These are phyloP conservation scores for Lysandra bellargus DNA, from an alignment of 2,888 invertebrate genomes.

Conservation along the genomic window DNA sequence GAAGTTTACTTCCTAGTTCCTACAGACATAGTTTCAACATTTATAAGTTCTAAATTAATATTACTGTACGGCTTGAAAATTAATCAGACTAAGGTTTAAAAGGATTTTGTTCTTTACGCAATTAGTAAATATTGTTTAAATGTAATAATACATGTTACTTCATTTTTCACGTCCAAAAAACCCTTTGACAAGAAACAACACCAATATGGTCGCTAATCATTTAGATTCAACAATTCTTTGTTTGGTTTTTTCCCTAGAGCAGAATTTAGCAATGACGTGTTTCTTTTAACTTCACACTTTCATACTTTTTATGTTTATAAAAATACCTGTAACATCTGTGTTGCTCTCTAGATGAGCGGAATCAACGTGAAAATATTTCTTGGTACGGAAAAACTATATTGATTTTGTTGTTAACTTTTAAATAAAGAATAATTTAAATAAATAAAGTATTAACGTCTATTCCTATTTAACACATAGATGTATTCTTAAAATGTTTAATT, in stretches of 20 bases:
- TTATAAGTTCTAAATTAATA: not conserved
- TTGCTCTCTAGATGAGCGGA: not conserved
- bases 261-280: not conserved
- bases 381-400: not conserved
- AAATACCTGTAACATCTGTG: not conserved
- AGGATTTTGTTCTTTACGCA: no score
- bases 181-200: slow-evolving; percentile 1
- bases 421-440: no score
- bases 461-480: no score
- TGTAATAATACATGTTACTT: not conserved
- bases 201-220: not conserved
- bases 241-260: not conserved
- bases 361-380: not conserved
- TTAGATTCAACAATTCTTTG: not conserved
- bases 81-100: no score
- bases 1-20: not conserved
- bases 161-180: not conserved
- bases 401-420: not conserved
- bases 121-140: slow-evolving; percentile 36
- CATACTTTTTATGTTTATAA: not conserved
- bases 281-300: not conserved
- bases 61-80: no score
- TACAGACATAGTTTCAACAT: not conserved
- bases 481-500: no score
- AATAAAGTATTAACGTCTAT: no score